phyloP scores from a whole-genome alignment of 2,113 vertebrate species.

The Thymallus thymallus region DNA sequence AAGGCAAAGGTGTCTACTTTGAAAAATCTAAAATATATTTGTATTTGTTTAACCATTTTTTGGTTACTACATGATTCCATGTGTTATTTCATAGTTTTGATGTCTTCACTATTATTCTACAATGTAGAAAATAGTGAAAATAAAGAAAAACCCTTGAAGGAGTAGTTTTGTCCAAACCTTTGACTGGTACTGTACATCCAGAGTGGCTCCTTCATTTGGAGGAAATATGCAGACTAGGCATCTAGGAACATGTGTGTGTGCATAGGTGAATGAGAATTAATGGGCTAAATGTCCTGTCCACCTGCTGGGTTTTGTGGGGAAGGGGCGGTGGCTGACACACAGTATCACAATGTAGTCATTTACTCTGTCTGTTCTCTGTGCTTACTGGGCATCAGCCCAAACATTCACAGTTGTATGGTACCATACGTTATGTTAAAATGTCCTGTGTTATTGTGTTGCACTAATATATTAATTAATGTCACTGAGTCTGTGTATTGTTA shows the following conservation, averaged over 20 bases:
- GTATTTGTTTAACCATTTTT: no score
- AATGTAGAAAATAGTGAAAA: no score
- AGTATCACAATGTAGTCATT: neutral
- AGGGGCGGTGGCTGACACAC: neutral
- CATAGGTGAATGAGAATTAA: neutral
- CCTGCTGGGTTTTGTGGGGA: conserved; percentile 28
- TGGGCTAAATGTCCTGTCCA: conserved; percentile 39
- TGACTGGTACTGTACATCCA: no score
- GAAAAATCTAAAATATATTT: no score
- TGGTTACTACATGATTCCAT: no score
- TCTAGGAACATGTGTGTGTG: conserved; percentile 8
- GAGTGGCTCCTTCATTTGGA: conserved; percentile 47
- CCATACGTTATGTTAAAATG: neutral
- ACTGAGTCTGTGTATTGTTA: neutral
- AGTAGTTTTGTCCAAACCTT: no score
- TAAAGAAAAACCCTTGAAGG: no score
- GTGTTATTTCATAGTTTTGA: no score
- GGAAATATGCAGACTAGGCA: conserved; percentile 48
- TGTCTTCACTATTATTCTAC: no score
- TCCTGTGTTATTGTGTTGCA: neutral
- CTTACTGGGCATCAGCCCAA: neutral
- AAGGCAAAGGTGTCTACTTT: no score
- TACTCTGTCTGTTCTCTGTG: neutral
- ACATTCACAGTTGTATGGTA: neutral
- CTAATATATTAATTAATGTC: neutral